Base-by-base conservation (phyloP, 2,113 vertebrate genomes). In the Corvus hawaiiensis region DNA sequence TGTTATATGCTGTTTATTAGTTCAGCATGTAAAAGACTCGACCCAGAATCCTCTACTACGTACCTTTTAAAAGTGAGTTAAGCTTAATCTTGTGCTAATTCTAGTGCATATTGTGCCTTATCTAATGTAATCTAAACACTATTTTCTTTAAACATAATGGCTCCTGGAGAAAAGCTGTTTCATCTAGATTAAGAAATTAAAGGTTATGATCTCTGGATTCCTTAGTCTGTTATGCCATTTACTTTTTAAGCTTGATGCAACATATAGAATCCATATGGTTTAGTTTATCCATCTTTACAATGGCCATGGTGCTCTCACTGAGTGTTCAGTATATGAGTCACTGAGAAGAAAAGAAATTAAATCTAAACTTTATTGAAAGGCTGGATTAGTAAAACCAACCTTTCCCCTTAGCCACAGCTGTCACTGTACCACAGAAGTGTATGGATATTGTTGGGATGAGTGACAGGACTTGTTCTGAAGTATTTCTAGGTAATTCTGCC, bases 401-500 rank as follows among this genome's bases (percentile, higher is more conserved):
- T 74, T 19, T 86, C 9, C 33, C 41, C 32, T 86, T 76, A 56
- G 35, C 84, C 52, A 35, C 22, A 78, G 62, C 35, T 80, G 35
- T 80, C 76, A 30, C 37, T 6, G 7, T 18, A 52, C 55, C 39
- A 27, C 43, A 74, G 75, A 71, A 88, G 8, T 16, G 39, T 41
- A 41, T 20, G 68, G 79, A 43, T 61, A 4, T 44, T 81, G 43
- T 37, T 56, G 84, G 63, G 76, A 89, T 92, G 88, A 91, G 49
- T 44, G 28, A 82, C 62, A 52, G 33, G 86, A 81, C 81, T 93
- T 64, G 66, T 68, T 95, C 85, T 84, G 89, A 21, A 55, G 32
- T 92, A 82, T 91, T 82, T 89, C 79, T 69, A 80, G 84, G 80
- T 94, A 94, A 93, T 89, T 94, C 86, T 92, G 84, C 69, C 80